A percentile compares a stretch with the other conserved stretches of the same genome.
phyloP scores from a whole-genome alignment of 2,113 vertebrate genomes.

The Corydoras maculifer region DNA sequence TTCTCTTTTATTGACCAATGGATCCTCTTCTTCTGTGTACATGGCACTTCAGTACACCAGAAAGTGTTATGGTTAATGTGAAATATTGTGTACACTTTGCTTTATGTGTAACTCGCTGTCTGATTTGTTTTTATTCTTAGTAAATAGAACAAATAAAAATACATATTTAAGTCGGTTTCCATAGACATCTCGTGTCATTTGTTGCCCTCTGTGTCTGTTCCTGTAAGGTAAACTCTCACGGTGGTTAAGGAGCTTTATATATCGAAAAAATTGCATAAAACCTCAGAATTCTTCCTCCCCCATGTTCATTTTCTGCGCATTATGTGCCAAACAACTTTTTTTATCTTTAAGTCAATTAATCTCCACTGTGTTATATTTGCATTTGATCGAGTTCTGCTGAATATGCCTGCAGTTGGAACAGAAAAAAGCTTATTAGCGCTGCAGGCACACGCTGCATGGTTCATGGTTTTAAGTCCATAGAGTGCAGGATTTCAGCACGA shows the following conservation, averaged over 20 bases:
- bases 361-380: neutral
- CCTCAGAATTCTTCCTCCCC: conserved; percentile 25
- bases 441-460: neutral
- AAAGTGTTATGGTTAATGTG: conserved; percentile 52
- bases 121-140: conserved; percentile 52
- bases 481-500: neutral
- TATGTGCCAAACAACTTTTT: neutral
- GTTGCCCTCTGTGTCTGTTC: conserved; percentile 44
- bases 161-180: conserved; percentile 46
- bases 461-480: conserved; percentile 1
- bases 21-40: conserved; percentile 54
- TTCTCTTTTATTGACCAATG: conserved; percentile 6
- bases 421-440: conserved; percentile 4
- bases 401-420: conserved; percentile 1
- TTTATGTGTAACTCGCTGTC: conserved; percentile 58
- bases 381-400: neutral
- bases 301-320: neutral
- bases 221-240: conserved; percentile 45
- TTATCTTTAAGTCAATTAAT: neutral
- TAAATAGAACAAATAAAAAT: conserved; percentile 27
- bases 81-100: conserved; percentile 66
- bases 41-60: conserved; percentile 49
- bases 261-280: too few relatives aligned
- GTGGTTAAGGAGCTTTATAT: conserved; percentile 47
- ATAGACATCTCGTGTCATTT: conserved; percentile 54